Evolutionary conservation across 2,888 invertebrate species (phyloP), one percentile per base, ranked within the genome.

Genomic region (Eutolmus rufibarbis): DNA sequence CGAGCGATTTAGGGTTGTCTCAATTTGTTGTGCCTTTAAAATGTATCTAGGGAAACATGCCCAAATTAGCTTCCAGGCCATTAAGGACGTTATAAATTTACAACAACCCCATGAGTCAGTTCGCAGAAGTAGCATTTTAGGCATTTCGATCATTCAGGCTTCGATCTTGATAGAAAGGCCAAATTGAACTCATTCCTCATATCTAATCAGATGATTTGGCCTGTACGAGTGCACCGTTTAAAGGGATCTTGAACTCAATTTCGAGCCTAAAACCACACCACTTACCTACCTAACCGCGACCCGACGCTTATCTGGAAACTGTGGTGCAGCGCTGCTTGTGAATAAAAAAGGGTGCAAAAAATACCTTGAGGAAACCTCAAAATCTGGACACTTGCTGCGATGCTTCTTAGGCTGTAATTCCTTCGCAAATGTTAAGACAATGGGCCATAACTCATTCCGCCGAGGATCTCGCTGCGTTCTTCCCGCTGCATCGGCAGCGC

Each of bases 381-480:
- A 56, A 86, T 56, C 86, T 78, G 57, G 86, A 78, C 86, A 86
- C 86, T 86, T 86, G 86, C 46, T 86, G 9, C 31, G 66, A 23
- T 31, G 76, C 28, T 86, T 57, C 76, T 76, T 51, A 9, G 34
- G 37, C 77, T 51, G 76, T 34, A 86, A 74, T 86, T 77, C 86
- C 19, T 56, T 37, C 46, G 34, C 57, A 57, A 56, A 57, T 28
- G 57, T 77, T 74, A 85, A 87, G 87, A 88, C 88, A 88, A 88
- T 88, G 87, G 86, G 28, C 87, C 78, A 87, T 88, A 88, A 87
- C 79, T 88, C 88, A 88, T 87, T 87, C 85, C 81, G 51, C 76
- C 40, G 56, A 86, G 86, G 87, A 85, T 46, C 43, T 14, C 43
- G 87, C 86, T 84, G 88, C 74, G 82, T 76, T 85, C 14, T 19